Base-by-base conservation (phyloP, 2,888 invertebrate genomes). In the Tromatobia lineatoria region DNA sequence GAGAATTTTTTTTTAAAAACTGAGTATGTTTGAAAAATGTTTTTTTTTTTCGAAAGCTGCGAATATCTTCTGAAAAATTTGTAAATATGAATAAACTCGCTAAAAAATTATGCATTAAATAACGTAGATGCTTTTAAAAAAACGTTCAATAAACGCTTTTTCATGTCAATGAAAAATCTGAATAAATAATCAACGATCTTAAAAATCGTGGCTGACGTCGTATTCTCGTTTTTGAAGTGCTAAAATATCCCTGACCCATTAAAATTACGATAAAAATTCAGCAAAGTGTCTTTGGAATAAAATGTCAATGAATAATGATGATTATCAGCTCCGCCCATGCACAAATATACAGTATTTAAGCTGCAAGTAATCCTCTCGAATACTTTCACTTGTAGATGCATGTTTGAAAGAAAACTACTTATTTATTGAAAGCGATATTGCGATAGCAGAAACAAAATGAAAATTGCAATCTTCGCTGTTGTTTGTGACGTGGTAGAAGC, bases 341-440 rank as follows among this genome's bases (percentile, higher is more conserved):
- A 50, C 75, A 75, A 50, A 52, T 38, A 52, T 75, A 50, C 64
- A 75, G 23, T 64, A 11, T 75, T 50, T 75, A 52, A 50, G 11
- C 18, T 50, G 45, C 50, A 52, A 23, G 23, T 45, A 23, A 23
- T 67, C 34, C 64, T 64, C 23, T 52, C 38, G 25, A 34, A 20
- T 11, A 38, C 20, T 38, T 64, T 11, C 38, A 13, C 11, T 64
- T 18, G 42, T 38, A 18, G 42, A 42, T 18, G 25, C 8, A 23
- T 54, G 10, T 23, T 25, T 25, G 13, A 18, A 29, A 45, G 2
- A 13, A 59, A 74, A 61, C 18, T 15, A 15, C 34, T 23, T n/a
- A 11, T n/a, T 61, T 25, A 61, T 18, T 38, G 11, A 8, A 3
- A 57, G 25, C 38, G 64, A 42, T 38, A 64, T 38, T 64, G 64